Base-by-base conservation (phyloP, 1,140 invertebrate genomes). In the Olivierus martensii region DNA sequence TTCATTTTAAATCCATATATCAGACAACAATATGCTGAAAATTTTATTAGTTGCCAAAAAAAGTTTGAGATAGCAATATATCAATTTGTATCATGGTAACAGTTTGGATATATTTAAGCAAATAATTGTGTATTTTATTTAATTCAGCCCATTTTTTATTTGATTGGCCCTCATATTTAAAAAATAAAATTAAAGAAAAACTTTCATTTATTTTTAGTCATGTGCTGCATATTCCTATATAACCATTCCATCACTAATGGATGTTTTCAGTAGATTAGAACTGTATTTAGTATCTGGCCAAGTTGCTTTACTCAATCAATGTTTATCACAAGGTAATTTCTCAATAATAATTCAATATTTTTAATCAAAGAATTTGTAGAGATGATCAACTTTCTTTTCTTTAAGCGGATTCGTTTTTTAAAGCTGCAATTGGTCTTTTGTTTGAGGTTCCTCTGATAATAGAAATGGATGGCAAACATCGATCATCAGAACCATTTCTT, bases 201-300 rank as follows among this genome's bases (percentile, higher is more conserved):
- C 5, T 38, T 28, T 36, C 49, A 2, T 42, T 35, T 59, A 55
- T 15, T 59, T 66, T 18, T 57, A 74, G 69, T 90, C 91, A n/a
- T 97, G 92, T 74, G 80, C 87, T 47, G 92, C 93, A 1, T 97
- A 89, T 70, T 84, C 82, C 69, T 96, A 84, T 66, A 93, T 98
- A 37, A 96, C 92, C 1, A 88, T 94, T 70, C 93, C 93, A 19
- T 95, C 91, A 6, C 78, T 97, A 60, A 76, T 77, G 55, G 82
- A 83, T 55, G 75, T 81, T 7, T 75, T 81, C 53, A 75, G 76
- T 19, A 78, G 84, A 61, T 75, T 94, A 50, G 79, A 87, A 61
- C 75, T 96, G 15, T 93, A 93, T 72, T 71, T 95, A 45, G 69
- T 89, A 5, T 83, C 84, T 14, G 88, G 87, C 28, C 85, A 93